Base-by-base conservation (phyloP, 2,797 vertebrate genomes). In the Otolemur crassicaudatus region DNA sequence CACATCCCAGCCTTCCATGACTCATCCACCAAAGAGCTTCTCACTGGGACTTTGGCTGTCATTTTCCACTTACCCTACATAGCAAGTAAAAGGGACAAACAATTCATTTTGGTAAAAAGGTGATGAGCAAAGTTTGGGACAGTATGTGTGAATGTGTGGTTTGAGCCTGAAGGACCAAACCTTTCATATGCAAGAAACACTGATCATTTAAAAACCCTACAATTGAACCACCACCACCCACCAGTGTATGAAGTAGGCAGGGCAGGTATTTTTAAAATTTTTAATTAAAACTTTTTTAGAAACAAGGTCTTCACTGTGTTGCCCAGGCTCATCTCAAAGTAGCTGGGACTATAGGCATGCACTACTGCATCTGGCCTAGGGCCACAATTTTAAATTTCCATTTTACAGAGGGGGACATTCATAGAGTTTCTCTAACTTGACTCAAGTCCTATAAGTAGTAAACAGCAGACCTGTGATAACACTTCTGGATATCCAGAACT, bases 401-500 rank as follows among this genome's bases (percentile, higher is more conserved):
- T 76, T 80, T 87, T 87, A 56, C 19, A 43, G 20, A 49, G 2
- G 27, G 19, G 7, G 22, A 60, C 60, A 27, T 60, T 93, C 43
- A 37, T 82, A 53, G 14, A 85, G 37, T 23, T 40, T 60, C 34
- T 76, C 37, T 92, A 65, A 43, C 73, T 73, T 61, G 67, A 63
- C 60, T 77, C 61, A 53, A 43, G 58, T 91, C 53, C 5, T 60
- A 0, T 60, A 60, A 31, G 25, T 31, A 82, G 63, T 61, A 73
- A 94, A 79, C 8, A 76, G 63, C 63, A 92, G 76, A 76, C 0
- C 34, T 87, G 56, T 37, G 3, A 11, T 63, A 34, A 82, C 8
- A 72, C 16, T 82, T 86, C 31, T 61, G 73, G 43, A 80, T 34
- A 53, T 67, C 46, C 31, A 94, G 87, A 81, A 86, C 63, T 73